Evolutionary conservation across 2,113 vertebrate species (phyloP).

Genomic region (Poeciliopsis turrubarensis): DNA sequence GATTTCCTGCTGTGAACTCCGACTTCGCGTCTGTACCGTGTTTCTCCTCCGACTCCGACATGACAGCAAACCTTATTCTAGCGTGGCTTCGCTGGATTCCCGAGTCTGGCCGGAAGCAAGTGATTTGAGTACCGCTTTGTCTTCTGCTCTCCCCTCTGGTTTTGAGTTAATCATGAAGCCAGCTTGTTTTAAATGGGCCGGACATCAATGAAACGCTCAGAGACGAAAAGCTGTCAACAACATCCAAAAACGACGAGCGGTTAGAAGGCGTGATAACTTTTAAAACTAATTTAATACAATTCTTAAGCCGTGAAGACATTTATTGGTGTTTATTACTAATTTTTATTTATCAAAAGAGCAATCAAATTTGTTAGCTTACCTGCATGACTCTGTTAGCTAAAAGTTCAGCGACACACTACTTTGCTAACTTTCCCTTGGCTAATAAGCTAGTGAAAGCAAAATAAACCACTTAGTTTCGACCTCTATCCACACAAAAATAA

Average conservation of each 20-base stretch:
- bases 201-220: conserved; percentile 15
- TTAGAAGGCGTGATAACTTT: background rate
- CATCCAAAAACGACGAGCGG: background rate
- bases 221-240: conserved; percentile 32
- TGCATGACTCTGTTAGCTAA: conserved; percentile 32
- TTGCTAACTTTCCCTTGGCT: conserved; percentile 63
- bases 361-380: background rate
- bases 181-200: conserved; percentile 25
- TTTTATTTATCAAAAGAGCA: background rate
- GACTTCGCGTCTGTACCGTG: conserved; percentile 41
- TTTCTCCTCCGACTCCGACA: conserved; percentile 66
- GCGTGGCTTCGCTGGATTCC: background rate
- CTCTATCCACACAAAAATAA: conserved; percentile 25
- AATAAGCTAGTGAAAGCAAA: conserved; percentile 59
- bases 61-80: conserved; percentile 20
- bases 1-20: conserved; percentile 35
- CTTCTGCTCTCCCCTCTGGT: conserved; percentile 6
- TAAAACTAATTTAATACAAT: background rate
- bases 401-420: conserved; percentile 49
- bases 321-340: background rate
- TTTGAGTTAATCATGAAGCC: conserved; percentile 28
- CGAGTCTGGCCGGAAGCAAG: conserved; percentile 19
- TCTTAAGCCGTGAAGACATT: background rate
- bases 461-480: conserved; percentile 34
- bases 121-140: conserved; percentile 19